Conservation (phyloP, 2,797 vertebrate genomes). For the Telmatherina bonti region DNA sequence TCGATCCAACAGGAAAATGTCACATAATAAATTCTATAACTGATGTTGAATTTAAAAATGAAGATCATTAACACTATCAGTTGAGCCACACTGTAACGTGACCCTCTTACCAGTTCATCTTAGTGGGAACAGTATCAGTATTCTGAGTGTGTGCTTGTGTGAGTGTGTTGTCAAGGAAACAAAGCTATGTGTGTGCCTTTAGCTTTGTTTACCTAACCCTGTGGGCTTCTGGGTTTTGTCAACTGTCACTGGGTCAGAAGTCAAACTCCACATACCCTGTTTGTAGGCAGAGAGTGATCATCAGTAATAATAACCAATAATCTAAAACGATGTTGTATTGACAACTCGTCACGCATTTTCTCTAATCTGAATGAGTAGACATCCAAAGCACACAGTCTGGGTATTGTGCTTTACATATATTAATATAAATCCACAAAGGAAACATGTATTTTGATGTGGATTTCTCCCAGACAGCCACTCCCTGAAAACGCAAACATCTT, state of each 20-base stretch:
- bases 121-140: slow-evolving; percentile 23
- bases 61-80: not conserved
- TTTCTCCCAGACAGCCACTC: slow-evolving; percentile 10
- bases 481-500: slow-evolving; percentile 9
- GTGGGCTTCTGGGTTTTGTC: slow-evolving; percentile 59
- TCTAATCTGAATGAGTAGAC: not conserved
- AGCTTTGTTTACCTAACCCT: slow-evolving; percentile 61
- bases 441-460: not conserved
- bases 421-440: not conserved
- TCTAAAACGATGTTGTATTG: not conserved
- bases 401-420: not conserved
- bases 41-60: not conserved
- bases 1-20: no score
- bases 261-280: slow-evolving; percentile 23
- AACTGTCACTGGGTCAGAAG: slow-evolving; percentile 57
- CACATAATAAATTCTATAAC: not conserved
- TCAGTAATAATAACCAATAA: not conserved
- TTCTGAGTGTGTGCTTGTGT: slow-evolving; percentile 7
- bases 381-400: not conserved
- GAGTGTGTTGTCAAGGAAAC: slow-evolving; percentile 59
- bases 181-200: slow-evolving; percentile 37
- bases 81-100: slow-evolving; percentile 1
- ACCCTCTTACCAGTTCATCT: not conserved
- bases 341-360: not conserved
- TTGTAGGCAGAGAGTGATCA: not conserved